Evolutionary conservation across 2,888 invertebrate species (phyloP).

Genomic region (Monochamus alternatus): DNA sequence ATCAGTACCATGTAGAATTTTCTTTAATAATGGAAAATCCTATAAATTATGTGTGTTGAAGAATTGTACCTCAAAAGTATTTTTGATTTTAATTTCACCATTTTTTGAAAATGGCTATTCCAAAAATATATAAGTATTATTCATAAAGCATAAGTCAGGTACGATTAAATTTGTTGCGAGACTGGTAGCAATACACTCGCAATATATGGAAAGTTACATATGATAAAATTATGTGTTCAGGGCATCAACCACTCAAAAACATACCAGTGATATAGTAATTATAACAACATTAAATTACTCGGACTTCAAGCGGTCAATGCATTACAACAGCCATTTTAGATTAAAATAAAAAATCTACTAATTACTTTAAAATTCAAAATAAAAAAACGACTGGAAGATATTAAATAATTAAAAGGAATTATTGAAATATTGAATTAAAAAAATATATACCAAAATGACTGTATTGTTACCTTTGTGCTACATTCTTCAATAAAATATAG

Average conservation of each 20-base stretch:
- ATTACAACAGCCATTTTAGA: conserved; percentile 16
- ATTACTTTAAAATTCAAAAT: not conserved
- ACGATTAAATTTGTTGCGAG: conserved; percentile 61
- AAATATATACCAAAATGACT: conserved; percentile 35
- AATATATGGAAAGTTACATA: conserved; percentile 33
- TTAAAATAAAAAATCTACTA: not conserved
- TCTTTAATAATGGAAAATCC: conserved; percentile 52
- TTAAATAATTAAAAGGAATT: no score
- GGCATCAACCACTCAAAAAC: conserved; percentile 23
- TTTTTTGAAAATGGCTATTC: conserved; percentile 55
- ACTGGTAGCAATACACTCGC: conserved; percentile 40
- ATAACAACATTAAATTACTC: not conserved
- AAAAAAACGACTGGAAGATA: no score
- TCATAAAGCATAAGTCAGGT: conserved; percentile 70
- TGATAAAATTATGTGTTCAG: conserved; percentile 24
- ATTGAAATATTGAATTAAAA: not conserved
- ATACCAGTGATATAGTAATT: conserved; percentile 6
- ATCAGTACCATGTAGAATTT: conserved; percentile 63
- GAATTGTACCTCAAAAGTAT: conserved; percentile 61
- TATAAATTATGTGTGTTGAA: conserved; percentile 46
- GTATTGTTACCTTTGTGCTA: conserved; percentile 52
- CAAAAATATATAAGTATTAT: conserved; percentile 53
- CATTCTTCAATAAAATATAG: conserved; percentile 54
- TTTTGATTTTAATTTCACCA: conserved; percentile 53
- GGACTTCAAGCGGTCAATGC: conserved; percentile 33